Conservation (phyloP, 2,113 vertebrate genomes). For the Bubo scandiacus region DNA sequence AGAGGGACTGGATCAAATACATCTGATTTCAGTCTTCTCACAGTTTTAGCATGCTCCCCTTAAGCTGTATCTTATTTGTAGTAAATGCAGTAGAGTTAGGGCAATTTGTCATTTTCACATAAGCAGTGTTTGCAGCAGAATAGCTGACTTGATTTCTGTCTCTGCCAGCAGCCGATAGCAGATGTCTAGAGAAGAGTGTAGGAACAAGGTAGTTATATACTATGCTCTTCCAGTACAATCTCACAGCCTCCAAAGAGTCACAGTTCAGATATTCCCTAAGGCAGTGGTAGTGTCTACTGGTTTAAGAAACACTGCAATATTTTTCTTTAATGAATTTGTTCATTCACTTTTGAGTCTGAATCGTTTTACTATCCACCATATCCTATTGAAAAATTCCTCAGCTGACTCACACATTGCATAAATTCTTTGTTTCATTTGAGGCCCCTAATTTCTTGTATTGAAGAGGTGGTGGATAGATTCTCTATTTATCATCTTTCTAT, state of each 20-base stretch:
- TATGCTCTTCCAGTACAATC: not conserved
- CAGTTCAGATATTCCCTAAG: not conserved
- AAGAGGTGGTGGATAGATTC: not conserved
- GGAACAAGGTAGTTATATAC: not conserved
- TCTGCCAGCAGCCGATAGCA: not conserved
- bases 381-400: not conserved
- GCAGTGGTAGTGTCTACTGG: not conserved
- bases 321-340: conserved; percentile 3
- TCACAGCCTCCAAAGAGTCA: not conserved
- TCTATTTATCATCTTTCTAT: not conserved
- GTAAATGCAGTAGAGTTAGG: not conserved
- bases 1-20: not conserved
- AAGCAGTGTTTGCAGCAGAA: not conserved
- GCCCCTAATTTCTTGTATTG: not conserved
- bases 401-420: not conserved
- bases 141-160: not conserved
- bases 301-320: not conserved
- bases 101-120: not conserved
- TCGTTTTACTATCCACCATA: not conserved
- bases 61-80: not conserved
- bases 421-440: not conserved
- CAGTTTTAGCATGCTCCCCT: not conserved
- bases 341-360: not conserved
- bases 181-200: not conserved
- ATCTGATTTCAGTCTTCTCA: not conserved